Evolutionary conservation across 37 sponge, comb jelly and placozoan species (phyloP).

Genomic region (Lycopodina hypogea): DNA sequence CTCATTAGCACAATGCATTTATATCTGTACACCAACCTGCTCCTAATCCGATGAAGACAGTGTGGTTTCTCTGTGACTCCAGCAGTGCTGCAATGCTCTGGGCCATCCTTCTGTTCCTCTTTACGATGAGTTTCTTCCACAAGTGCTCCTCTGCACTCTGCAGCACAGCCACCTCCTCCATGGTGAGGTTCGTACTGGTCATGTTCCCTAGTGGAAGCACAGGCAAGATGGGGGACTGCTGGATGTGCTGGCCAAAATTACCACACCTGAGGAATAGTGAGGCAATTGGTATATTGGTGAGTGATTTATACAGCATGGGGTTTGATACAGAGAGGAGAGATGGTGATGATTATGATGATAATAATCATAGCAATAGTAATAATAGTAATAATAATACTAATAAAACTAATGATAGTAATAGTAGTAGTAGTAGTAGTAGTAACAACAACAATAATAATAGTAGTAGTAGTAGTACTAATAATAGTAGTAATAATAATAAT

Average conservation of each 20-base stretch:
- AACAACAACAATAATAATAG: too few species aligned
- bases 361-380: too few species aligned
- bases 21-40: conserved; percentile 34
- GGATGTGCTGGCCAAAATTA: conserved; percentile 28
- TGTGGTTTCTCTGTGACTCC: conserved; percentile 4
- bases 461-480: too few species aligned
- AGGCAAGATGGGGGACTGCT: conserved; percentile 20
- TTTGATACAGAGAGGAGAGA: too few species aligned
- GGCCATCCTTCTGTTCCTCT: conserved; percentile 53
- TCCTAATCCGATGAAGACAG: conserved; percentile 54
- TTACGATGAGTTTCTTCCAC: conserved; percentile 12
- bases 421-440: too few species aligned
- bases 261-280: conserved; percentile 42
- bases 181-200: conserved; percentile 19
- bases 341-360: too few species aligned
- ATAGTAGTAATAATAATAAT: too few species aligned
- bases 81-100: neutral
- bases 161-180: conserved; percentile 4
- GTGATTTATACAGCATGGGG: too few species aligned
- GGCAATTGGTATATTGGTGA: too few species aligned
- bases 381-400: too few species aligned
- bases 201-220: conserved; percentile 20
- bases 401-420: too few species aligned
- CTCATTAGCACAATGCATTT: neutral
- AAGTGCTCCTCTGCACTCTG: conserved; percentile 13